These are phyloP conservation scores for Abrostola tripartita DNA, from an alignment of 2,888 invertebrate genomes.

Conservation along the genomic window DNA sequence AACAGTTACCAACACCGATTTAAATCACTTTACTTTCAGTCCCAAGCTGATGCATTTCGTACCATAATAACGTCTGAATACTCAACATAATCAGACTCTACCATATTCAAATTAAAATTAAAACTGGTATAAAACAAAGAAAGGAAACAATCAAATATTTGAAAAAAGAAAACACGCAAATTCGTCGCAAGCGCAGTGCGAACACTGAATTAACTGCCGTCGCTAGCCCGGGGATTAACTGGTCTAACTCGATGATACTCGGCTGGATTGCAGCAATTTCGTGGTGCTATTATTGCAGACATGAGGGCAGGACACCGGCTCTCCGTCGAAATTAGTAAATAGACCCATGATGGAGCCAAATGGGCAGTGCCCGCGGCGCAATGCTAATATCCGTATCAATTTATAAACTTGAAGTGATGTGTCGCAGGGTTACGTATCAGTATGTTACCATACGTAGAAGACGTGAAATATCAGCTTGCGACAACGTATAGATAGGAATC, in stretches of 20 bases:
- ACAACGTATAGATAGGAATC: no score
- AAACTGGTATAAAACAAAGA: background rate
- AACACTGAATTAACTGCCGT: conserved; percentile 63
- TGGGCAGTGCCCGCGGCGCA: conserved; percentile 39
- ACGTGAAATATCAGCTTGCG: no score
- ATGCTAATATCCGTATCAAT: conserved; percentile 34
- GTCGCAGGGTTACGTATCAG: background rate
- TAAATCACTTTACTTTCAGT: conserved; percentile 31
- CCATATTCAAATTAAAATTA: conserved; percentile 20
- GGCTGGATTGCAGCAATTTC: conserved; percentile 83
- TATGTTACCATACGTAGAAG: no score
- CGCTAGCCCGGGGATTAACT: conserved; percentile 71
- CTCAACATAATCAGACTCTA: conserved; percentile 37
- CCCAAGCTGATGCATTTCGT: conserved; percentile 21
- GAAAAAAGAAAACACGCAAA: conserved; percentile 54
- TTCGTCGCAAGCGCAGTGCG: conserved; percentile 65
- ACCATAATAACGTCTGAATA: conserved; percentile 24
- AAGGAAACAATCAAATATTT: conserved; percentile 4
- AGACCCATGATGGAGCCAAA: conserved; percentile 66
- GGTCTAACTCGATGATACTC: conserved; percentile 79
- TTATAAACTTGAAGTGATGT: conserved; percentile 25
- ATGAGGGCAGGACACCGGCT: conserved; percentile 80
- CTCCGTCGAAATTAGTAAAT: conserved; percentile 80
- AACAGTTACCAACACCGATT: conserved; percentile 26
- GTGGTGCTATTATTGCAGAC: conserved; percentile 76